Evolutionary conservation across 2,113 vertebrate species (phyloP).

Genomic region (Cheilinus undulatus): DNA sequence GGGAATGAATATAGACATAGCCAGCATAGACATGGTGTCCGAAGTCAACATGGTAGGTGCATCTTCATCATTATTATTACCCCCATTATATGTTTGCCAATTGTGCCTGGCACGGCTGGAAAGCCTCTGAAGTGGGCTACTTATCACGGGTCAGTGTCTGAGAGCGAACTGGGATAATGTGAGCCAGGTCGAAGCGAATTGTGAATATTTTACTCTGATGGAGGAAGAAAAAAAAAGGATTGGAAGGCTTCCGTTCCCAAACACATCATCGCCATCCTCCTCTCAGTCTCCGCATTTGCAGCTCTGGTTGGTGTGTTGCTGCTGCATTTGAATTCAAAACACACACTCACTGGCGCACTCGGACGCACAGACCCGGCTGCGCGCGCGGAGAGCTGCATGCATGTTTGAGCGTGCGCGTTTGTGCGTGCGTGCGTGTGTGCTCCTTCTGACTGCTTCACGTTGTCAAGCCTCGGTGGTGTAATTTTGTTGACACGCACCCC

Average conservation of each 20-base stretch:
- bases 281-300: constrained; percentile 77
- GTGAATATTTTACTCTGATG: constrained; percentile 16
- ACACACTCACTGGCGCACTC: constrained; percentile 83
- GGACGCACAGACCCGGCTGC: constrained; percentile 72
- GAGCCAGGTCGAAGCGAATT: constrained; percentile 4
- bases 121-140: constrained; percentile 45
- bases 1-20: constrained; percentile 99
- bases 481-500: constrained; percentile 58
- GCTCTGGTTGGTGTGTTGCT: constrained; percentile 71
- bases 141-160: constrained; percentile 40
- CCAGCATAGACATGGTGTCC: constrained; percentile 99
- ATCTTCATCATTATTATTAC: constrained; percentile 52
- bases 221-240: not conserved
- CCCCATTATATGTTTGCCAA: constrained; percentile 26
- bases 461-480: constrained; percentile 61
- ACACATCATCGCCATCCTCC: constrained; percentile 75
- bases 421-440: not conserved
- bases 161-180: constrained; percentile 4
- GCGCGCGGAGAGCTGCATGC: constrained; percentile 44
- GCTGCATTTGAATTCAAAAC: constrained; percentile 87
- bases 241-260: constrained; percentile 44
- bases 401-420: not conserved
- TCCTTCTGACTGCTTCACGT: constrained; percentile 53
- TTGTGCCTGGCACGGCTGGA: constrained; percentile 41
- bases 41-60: constrained; percentile 99